Percentiles rank a stretch among this genome's conserved stretches.
Evolutionary conservation across 2,113 vertebrate genomes (phyloP).

Genomic region (Leucosticte australis): DNA sequence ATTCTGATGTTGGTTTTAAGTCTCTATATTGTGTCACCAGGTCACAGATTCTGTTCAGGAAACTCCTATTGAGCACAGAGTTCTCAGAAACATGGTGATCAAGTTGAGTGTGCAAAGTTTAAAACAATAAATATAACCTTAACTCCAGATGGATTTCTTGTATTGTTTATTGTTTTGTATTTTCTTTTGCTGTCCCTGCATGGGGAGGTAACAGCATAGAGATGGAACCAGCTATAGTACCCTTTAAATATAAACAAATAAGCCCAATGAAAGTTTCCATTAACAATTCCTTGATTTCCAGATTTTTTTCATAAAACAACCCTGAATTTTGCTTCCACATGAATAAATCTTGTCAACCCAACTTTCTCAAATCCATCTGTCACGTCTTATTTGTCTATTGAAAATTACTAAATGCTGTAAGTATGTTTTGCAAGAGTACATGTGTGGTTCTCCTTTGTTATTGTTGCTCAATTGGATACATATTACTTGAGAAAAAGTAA

Average conservation of each 20-base stretch:
- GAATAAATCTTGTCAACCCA: neutral
- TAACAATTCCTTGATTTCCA: neutral
- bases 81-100: conserved; percentile 42
- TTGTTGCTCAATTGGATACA: conserved; percentile 60
- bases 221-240: neutral
- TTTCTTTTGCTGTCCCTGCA: conserved; percentile 1
- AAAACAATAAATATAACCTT: conserved; percentile 62
- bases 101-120: conserved; percentile 62
- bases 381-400: conserved; percentile 22
- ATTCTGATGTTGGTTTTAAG: neutral
- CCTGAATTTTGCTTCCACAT: neutral
- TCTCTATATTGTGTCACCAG: conserved; percentile 20
- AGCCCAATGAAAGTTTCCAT: neutral
- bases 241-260: conserved; percentile 7
- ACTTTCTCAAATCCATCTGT: conserved; percentile 40
- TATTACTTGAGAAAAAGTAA: conserved; percentile 54
- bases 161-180: neutral
- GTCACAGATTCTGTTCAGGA: conserved; percentile 31
- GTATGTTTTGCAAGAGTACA: conserved; percentile 59
- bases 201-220: neutral
- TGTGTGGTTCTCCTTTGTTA: conserved; percentile 41
- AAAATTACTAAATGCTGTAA: conserved; percentile 41
- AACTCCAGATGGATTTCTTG: conserved; percentile 24
- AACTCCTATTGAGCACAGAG: neutral
- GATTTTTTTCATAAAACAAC: conserved; percentile 6